Conservation (phyloP, 2,797 vertebrate species). For the Clarias fuscus region DNA sequence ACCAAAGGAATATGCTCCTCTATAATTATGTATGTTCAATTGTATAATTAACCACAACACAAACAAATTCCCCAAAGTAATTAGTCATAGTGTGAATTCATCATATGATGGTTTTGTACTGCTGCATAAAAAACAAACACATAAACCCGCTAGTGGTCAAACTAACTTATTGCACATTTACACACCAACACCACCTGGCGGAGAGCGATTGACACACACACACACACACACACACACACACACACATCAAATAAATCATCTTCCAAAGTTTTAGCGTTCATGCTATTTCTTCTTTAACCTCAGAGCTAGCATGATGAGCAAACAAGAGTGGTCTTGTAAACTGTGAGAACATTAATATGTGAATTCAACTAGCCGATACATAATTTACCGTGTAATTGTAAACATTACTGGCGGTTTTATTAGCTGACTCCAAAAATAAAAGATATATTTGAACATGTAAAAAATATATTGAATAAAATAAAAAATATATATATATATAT, state of each 20-base stretch:
- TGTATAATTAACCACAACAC: not conserved
- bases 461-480: no score
- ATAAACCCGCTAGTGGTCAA: not conserved
- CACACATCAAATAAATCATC: not conserved
- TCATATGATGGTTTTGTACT: not conserved
- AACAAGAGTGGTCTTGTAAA: not conserved
- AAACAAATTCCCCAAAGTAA: not conserved
- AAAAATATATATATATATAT: no score
- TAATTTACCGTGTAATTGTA: not conserved
- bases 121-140: not conserved
- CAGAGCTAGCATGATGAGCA: not conserved
- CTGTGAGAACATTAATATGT: not conserved
- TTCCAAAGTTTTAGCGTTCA: not conserved
- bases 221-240: not conserved
- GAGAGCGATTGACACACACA: not conserved
- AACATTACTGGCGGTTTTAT: not conserved
- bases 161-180: not conserved
- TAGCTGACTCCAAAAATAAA: not conserved
- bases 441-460: not conserved
- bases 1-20: not conserved
- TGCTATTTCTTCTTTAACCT: not conserved
- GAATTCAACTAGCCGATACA: not conserved
- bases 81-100: conserved; percentile 3
- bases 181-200: not conserved
- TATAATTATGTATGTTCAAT: conserved; percentile 2